phyloP scores from a whole-genome alignment of 2,888 invertebrate genomes.

The Keiferia lycopersicella region DNA sequence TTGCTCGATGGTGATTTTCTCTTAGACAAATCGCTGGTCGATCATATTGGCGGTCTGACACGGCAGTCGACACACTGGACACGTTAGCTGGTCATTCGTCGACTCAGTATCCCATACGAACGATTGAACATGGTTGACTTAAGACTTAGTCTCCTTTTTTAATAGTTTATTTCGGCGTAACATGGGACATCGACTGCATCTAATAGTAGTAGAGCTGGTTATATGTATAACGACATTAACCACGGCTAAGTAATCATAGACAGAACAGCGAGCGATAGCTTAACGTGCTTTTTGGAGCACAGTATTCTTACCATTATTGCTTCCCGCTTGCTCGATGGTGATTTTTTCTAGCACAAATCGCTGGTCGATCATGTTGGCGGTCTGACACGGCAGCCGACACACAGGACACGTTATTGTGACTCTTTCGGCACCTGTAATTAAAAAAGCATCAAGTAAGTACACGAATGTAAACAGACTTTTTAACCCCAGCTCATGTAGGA shows the following conservation, averaged over 20 bases:
- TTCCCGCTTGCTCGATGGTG: constrained; percentile 68
- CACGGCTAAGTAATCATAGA: too few species aligned
- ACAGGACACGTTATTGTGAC: constrained; percentile 84
- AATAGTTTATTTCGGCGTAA: too few species aligned
- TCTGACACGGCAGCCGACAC: constrained; percentile 87
- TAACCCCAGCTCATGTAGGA: too few species aligned
- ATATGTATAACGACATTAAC: too few species aligned
- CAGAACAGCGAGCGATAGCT: too few species aligned
- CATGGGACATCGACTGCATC: too few species aligned
- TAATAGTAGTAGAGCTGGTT: too few species aligned
- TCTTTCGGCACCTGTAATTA: constrained; percentile 59
- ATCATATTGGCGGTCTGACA: constrained; percentile 88
- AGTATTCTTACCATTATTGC: constrained; percentile 12
- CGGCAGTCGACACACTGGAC: constrained; percentile 87
- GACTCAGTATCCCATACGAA: neutral
- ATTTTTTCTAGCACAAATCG: constrained; percentile 88
- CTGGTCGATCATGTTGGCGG: constrained; percentile 90
- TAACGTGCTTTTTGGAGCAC: too few species aligned
- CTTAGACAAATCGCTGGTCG: constrained; percentile 91
- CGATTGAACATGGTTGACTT: neutral
- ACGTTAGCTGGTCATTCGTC: constrained; percentile 69
- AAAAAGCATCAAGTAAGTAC: neutral
- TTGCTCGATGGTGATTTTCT: constrained; percentile 80
- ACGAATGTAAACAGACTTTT: neutral
- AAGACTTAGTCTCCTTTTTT: too few species aligned